These are phyloP conservation scores for Drosophila ustulata DNA, from an alignment of 2,888 invertebrate genomes.

Conservation along the genomic window DNA sequence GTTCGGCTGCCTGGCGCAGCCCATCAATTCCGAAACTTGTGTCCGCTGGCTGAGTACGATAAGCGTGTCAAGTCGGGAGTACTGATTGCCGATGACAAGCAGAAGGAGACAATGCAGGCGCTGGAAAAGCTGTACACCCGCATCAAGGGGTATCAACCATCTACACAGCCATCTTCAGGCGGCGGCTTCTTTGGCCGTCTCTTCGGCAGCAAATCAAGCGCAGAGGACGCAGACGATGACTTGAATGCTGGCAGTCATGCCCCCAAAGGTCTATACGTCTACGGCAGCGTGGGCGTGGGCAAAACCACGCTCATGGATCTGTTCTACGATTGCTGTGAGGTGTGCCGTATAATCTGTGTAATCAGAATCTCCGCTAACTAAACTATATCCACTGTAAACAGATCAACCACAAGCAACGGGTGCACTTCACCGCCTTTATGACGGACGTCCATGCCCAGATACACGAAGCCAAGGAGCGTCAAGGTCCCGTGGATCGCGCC, in stretches of 20 bases:
- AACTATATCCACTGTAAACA: conserved; percentile 80
- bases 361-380: neutral
- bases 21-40: conserved; percentile 44
- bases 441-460: conserved; percentile 96
- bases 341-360: conserved; percentile 67
- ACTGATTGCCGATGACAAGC: conserved; percentile 89
- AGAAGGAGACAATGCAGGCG: conserved; percentile 89
- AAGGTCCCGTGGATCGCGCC: conserved; percentile 85
- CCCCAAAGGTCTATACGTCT: conserved; percentile 91
- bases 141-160: conserved; percentile 83
- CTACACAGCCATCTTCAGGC: conserved; percentile 10
- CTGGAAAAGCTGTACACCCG: conserved; percentile 88
- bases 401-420: conserved; percentile 90
- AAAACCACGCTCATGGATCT: conserved; percentile 99
- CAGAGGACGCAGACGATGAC: conserved; percentile 55
- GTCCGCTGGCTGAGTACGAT: conserved; percentile 87
- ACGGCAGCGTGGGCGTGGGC: conserved; percentile 97
- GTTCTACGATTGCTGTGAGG: conserved; percentile 91
- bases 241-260: conserved; percentile 68
- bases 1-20: conserved; percentile 42
- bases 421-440: conserved; percentile 99
- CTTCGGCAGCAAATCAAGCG: conserved; percentile 38
- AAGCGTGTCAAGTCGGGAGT: conserved; percentile 87
- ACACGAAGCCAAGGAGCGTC: conserved; percentile 91
- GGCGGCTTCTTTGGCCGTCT: conserved; percentile 62